These are phyloP conservation scores for Perca schrenkii DNA, from an alignment of 2,113 vertebrate genomes.

Conservation along the genomic window DNA sequence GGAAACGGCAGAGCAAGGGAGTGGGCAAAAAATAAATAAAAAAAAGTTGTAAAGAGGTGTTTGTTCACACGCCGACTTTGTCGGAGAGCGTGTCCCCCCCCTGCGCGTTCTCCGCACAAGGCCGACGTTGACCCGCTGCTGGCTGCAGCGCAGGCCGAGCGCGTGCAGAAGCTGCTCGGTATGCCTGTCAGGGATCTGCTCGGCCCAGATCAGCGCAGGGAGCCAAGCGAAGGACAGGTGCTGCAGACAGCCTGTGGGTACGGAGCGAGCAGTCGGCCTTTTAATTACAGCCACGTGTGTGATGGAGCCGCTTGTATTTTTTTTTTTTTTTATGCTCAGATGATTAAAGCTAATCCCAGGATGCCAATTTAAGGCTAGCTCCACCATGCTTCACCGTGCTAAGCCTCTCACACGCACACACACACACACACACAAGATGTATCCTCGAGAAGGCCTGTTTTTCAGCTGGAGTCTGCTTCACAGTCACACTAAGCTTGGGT, in stretches of 20 bases:
- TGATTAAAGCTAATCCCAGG: slow-evolving; percentile 68
- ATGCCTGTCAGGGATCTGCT: slow-evolving; percentile 71
- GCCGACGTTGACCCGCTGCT: slow-evolving; percentile 69
- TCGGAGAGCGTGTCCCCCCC: slow-evolving; percentile 67
- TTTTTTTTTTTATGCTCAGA: slow-evolving; percentile 51
- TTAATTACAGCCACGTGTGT: slow-evolving; percentile 73
- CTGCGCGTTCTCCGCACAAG: slow-evolving; percentile 71
- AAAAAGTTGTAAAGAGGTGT: slow-evolving; percentile 64
- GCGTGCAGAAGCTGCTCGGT: slow-evolving; percentile 74
- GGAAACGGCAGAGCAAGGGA: neutral
- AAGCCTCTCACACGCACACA: neutral
- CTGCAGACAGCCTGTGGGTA: slow-evolving; percentile 66
- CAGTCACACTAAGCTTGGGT: neutral
- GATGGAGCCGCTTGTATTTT: slow-evolving; percentile 31
- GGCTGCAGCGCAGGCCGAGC: slow-evolving; percentile 56
- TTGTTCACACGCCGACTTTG: slow-evolving; percentile 76
- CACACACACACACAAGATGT: neutral
- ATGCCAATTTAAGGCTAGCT: slow-evolving; percentile 45
- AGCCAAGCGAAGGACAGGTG: slow-evolving; percentile 76
- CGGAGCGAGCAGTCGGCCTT: slow-evolving; percentile 58
- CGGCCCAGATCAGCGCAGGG: slow-evolving; percentile 62
- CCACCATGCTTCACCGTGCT: slow-evolving; percentile 4
- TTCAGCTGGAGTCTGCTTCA: neutral
- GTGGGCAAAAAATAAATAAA: neutral
- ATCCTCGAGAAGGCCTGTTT: neutral